phyloP scores from a whole-genome alignment of 2,888 invertebrate species.

The Morpho helenor region DNA sequence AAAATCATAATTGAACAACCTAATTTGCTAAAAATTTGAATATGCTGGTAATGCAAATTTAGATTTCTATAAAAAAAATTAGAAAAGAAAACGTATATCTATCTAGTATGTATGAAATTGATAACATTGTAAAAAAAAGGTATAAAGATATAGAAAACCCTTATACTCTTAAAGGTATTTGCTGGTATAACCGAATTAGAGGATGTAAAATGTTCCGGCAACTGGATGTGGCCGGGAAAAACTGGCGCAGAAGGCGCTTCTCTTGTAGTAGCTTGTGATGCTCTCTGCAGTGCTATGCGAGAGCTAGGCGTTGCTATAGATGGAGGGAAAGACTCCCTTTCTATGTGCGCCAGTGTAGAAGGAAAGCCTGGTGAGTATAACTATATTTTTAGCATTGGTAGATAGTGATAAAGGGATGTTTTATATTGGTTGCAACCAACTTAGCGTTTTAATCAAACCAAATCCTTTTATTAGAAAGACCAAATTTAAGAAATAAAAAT shows the following conservation, averaged over 20 bases:
- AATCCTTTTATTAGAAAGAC: too few species aligned
- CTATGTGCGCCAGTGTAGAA: slow-evolving; percentile 95
- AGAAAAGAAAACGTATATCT: too few species aligned
- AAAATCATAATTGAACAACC: too few species aligned
- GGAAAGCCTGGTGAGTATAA: slow-evolving; percentile 65
- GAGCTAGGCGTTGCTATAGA: slow-evolving; percentile 92
- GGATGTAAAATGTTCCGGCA: slow-evolving; percentile 99
- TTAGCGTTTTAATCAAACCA: too few species aligned
- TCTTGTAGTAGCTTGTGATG: slow-evolving; percentile 91
- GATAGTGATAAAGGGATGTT: too few species aligned
- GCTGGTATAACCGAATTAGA: slow-evolving; percentile 82
- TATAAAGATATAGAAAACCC: not conserved
- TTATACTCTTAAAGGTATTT: slow-evolving; percentile 69
- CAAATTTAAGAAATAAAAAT: too few species aligned
- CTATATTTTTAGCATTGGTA: not conserved
- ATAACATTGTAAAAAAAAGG: too few species aligned
- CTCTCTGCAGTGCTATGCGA: slow-evolving; percentile 92
- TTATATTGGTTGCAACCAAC: too few species aligned
- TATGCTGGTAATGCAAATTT: too few species aligned
- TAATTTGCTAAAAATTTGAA: too few species aligned
- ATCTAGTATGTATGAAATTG: too few species aligned
- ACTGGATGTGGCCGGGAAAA: slow-evolving; percentile 99
- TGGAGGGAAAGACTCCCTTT: slow-evolving; percentile 98
- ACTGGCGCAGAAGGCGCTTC: slow-evolving; percentile 94
- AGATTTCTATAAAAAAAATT: too few species aligned